A percentile compares a stretch with the other conserved stretches of the same genome.
These are phyloP conservation scores for Drosophila nigromelanica DNA, from an alignment of 1,140 invertebrate genomes.

Conservation along the genomic window DNA sequence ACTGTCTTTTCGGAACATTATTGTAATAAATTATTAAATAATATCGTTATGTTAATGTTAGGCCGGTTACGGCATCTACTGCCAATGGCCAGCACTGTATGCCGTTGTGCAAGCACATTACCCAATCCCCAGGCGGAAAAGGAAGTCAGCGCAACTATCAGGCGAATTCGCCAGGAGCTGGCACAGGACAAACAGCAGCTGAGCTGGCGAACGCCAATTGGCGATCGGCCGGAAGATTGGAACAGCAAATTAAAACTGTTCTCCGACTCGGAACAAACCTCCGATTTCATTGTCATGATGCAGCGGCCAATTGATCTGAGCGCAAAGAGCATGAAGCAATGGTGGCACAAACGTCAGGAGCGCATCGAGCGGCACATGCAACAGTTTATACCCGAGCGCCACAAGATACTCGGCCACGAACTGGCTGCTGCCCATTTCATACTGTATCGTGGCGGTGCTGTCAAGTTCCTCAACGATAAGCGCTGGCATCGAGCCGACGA, in stretches of 20 bases:
- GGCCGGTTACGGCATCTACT: slow-evolving; percentile 15
- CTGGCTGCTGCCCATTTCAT: slow-evolving; percentile 91
- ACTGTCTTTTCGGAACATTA: slow-evolving; percentile 7
- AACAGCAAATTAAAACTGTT: slow-evolving; percentile 84
- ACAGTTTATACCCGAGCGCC: slow-evolving; percentile 84
- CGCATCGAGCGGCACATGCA: slow-evolving; percentile 81
- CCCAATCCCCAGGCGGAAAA: slow-evolving; percentile 33
- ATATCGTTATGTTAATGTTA: slow-evolving; percentile 23
- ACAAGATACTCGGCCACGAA: slow-evolving; percentile 87
- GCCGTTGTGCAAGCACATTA: slow-evolving; percentile 27
- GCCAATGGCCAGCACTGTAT: not conserved
- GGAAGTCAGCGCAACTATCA: slow-evolving; percentile 60
- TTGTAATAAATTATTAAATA: slow-evolving; percentile 7
- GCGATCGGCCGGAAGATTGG: slow-evolving; percentile 82
- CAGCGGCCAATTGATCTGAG: slow-evolving; percentile 84
- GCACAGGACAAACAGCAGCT: slow-evolving; percentile 79
- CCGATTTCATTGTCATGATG: slow-evolving; percentile 83
- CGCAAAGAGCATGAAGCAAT: slow-evolving; percentile 80
- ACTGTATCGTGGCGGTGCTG: slow-evolving; percentile 87
- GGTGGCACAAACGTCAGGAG: slow-evolving; percentile 83
- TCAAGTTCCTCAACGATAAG: slow-evolving; percentile 85
- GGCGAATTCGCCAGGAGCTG: slow-evolving; percentile 66
- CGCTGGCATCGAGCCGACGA: slow-evolving; percentile 86
- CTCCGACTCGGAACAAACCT: slow-evolving; percentile 81
- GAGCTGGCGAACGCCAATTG: slow-evolving; percentile 84